Conservation (phyloP, 2,113 vertebrate genomes). For the Channa argus region DNA sequence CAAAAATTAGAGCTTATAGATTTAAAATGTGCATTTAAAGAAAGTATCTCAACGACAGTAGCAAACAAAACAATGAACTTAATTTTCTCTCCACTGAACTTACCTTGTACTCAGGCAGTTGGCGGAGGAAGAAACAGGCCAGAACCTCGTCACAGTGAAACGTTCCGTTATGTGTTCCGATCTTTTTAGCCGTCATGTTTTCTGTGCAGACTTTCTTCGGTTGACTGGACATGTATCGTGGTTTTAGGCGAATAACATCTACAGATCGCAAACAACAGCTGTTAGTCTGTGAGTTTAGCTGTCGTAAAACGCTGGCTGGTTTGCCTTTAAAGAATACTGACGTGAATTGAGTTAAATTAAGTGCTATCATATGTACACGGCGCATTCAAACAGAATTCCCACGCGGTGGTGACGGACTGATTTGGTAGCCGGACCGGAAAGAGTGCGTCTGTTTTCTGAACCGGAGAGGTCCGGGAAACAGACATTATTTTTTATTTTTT, state of each 20-base stretch:
- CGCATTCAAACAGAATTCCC: constrained; percentile 26
- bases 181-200: constrained; percentile 79
- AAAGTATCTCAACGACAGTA: background rate
- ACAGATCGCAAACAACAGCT: background rate
- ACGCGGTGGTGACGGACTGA: constrained; percentile 19
- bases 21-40: too few relatives aligned
- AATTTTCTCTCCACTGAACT: too few relatives aligned
- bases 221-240: constrained; percentile 70
- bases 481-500: background rate
- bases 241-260: background rate
- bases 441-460: background rate
- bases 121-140: constrained; percentile 91
- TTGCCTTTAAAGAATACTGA: background rate
- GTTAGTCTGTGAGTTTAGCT: background rate
- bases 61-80: background rate
- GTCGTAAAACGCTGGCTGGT: rapidly evolving
- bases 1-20: background rate
- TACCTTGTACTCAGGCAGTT: constrained; percentile 90
- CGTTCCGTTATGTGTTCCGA: constrained; percentile 93
- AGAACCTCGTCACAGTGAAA: constrained; percentile 97
- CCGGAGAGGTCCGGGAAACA: background rate
- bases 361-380: background rate
- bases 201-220: constrained; percentile 67
- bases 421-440: constrained; percentile 58
- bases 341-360: background rate